Percentiles rank a stretch among this genome's conserved stretches.
Conservation (phyloP, 2,888 invertebrate species). For the Spisula solida region DNA sequence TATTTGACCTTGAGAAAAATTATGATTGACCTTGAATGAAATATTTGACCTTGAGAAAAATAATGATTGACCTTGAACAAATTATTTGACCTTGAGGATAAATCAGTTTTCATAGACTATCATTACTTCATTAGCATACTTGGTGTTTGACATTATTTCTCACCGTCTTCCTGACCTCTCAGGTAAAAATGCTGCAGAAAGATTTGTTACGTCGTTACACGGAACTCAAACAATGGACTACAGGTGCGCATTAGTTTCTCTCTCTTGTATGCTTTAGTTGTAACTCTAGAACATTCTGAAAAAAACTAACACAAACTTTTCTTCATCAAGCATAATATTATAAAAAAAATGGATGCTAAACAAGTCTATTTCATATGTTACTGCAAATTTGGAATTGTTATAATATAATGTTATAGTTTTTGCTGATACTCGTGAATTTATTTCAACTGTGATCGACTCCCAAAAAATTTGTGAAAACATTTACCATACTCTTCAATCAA, state of each 20-base stretch:
- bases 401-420: no score
- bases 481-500: no score
- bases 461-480: no score
- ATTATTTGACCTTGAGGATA: neutral
- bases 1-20: no score
- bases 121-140: neutral
- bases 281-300: constrained; percentile 36
- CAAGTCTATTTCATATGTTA: neutral
- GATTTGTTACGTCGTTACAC: constrained; percentile 82
- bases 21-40: no score
- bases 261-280: constrained; percentile 18
- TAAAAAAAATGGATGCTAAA: neutral
- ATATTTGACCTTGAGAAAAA: no score
- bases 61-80: no score
- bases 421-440: no score
- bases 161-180: constrained; percentile 44
- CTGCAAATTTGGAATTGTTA: no score
- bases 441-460: no score
- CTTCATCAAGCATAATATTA: neutral
- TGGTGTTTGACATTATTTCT: constrained; percentile 41
- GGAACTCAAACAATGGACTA: constrained; percentile 82
- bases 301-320: neutral
- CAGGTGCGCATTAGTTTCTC: constrained; percentile 74
- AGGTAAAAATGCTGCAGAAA: constrained; percentile 83
- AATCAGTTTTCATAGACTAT: constrained; percentile 12